A percentile compares a stretch with the other conserved stretches of the same genome.
These are phyloP conservation scores for Noctua janthe DNA, from an alignment of 2,888 invertebrate genomes.

Conservation along the genomic window DNA sequence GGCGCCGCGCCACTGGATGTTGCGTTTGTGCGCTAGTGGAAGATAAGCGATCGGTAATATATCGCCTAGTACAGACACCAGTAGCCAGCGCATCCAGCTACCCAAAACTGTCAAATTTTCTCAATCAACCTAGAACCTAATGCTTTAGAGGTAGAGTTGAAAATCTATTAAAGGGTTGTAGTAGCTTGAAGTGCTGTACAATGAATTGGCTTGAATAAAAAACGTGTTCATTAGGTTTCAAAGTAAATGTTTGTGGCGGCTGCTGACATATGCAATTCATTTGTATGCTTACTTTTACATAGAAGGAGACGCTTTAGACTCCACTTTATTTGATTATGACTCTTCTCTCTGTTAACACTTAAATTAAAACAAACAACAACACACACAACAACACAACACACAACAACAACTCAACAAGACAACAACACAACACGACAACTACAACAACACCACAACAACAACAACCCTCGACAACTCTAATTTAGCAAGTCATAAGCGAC, in stretches of 20 bases:
- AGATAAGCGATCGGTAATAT: slow-evolving; percentile 16
- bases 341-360: neutral
- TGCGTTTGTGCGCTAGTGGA: slow-evolving; percentile 15
- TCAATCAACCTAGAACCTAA: too few relatives aligned
- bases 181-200: neutral
- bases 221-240: neutral
- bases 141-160: too few relatives aligned
- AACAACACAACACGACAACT: too few relatives aligned
- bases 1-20: slow-evolving; percentile 43
- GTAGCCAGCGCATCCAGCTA: too few relatives aligned
- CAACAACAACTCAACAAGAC: too few relatives aligned
- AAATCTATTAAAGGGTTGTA: too few relatives aligned
- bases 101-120: too few relatives aligned
- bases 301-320: neutral
- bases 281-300: neutral
- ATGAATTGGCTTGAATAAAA: neutral
- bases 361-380: neutral
- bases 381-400: too few relatives aligned
- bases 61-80: neutral
- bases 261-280: neutral
- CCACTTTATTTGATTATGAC: neutral
- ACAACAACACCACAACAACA: too few relatives aligned
- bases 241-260: neutral
- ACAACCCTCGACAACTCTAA: neutral
- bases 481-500: neutral